Evolutionary conservation across 1,140 invertebrate genomes (phyloP).

Genomic region (Cyclargus thomasi): DNA sequence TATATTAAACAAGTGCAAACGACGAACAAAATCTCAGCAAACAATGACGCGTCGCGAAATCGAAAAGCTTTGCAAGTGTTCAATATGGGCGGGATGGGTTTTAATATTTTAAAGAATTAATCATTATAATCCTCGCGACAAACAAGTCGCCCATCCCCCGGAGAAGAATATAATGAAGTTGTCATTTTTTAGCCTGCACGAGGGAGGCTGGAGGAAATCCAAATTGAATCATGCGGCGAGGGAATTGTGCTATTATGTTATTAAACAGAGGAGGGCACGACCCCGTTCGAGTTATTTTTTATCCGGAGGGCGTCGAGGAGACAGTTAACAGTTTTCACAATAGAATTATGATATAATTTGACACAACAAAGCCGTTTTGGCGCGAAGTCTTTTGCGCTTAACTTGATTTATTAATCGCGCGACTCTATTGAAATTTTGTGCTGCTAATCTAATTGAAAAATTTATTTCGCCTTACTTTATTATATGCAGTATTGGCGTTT

Average conservation of each 20-base stretch:
- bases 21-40: slow-evolving; percentile 28
- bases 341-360: slow-evolving; percentile 75
- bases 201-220: slow-evolving; percentile 74
- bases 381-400: slow-evolving; percentile 35
- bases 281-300: slow-evolving; percentile 66
- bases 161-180: slow-evolving; percentile 74
- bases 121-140: slow-evolving; percentile 74
- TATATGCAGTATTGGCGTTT: background rate
- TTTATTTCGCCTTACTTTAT: background rate
- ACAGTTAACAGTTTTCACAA: slow-evolving; percentile 75
- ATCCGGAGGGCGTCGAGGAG: slow-evolving; percentile 55
- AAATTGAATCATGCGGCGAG: slow-evolving; percentile 77
- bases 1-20: background rate
- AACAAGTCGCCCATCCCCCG: slow-evolving; percentile 64
- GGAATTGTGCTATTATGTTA: slow-evolving; percentile 78
- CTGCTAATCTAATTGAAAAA: background rate
- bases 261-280: slow-evolving; percentile 75
- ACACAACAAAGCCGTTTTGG: slow-evolving; percentile 53
- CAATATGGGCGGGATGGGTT: slow-evolving; percentile 58
- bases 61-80: slow-evolving; percentile 60
- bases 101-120: slow-evolving; percentile 75
- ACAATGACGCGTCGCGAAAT: slow-evolving; percentile 48
- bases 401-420: slow-evolving; percentile 34
- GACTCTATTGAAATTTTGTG: slow-evolving; percentile 3
- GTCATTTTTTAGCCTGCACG: slow-evolving; percentile 71